These are phyloP conservation scores for Ormyrus rosae DNA, from an alignment of 2,888 invertebrate species.

Conservation along the genomic window DNA sequence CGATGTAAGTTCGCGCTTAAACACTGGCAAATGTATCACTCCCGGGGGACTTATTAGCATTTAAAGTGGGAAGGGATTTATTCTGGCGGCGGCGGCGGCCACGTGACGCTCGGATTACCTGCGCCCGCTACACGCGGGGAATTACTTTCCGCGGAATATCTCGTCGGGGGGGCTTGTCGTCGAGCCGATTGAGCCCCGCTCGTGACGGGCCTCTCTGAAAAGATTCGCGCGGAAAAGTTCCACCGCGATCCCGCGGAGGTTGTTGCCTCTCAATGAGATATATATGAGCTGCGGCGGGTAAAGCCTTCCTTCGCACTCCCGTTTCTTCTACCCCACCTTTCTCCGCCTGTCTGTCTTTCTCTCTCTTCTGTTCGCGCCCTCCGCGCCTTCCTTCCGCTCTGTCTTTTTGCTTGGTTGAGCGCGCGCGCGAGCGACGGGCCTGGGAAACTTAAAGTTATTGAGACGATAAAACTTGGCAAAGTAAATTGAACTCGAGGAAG, in stretches of 20 bases:
- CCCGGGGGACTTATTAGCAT: constrained; percentile 48
- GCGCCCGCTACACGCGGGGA: constrained; percentile 9
- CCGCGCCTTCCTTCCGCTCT: neutral
- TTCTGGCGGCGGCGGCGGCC: constrained; percentile 7
- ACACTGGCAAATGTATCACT: constrained; percentile 47
- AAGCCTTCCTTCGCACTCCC: too few species aligned
- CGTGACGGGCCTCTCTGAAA: constrained; percentile 22
- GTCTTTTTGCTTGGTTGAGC: neutral
- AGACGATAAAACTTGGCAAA: constrained; percentile 27
- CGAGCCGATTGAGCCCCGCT: neutral
- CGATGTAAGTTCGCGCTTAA: constrained; percentile 40
- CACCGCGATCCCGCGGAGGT: neutral
- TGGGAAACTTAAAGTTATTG: constrained; percentile 17
- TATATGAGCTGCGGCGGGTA: too few species aligned
- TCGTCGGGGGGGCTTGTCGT: neutral
- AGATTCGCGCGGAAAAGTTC: neutral
- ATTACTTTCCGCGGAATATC: constrained; percentile 32
- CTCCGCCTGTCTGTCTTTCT: neutral
- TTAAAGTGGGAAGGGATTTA: constrained; percentile 52
- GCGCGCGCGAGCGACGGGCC: neutral
- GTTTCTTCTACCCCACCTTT: too few species aligned
- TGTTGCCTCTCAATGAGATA: too few species aligned
- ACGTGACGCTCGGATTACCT: constrained; percentile 33
- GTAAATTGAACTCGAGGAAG: constrained; percentile 25
- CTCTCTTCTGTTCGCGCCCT: neutral